Base-by-base conservation (phyloP, 2,113 vertebrate genomes). In the Pedetes capensis region DNA sequence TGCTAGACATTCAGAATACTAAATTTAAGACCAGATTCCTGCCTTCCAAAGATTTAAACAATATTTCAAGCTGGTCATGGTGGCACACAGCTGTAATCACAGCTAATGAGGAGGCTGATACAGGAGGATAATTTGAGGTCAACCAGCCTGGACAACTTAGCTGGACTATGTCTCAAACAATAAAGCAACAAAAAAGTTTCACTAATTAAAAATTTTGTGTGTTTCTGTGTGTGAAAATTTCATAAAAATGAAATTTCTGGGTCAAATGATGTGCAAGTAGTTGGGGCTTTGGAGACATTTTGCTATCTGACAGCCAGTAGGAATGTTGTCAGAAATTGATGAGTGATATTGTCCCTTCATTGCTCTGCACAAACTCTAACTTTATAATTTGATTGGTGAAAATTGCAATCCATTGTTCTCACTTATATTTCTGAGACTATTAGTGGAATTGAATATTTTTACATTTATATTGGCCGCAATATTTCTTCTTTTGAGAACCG, bases 361-460 rank as follows among this genome's bases (percentile, higher is more conserved):
- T 44, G 20, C 39, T 66, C 7, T 72, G 29, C 4, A 87, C 23
- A 32, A 2, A 78, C 22, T 79, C 37, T 32, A 53, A 92, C 44
- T 53, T 69, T 69, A 12, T 57, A 76, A 90, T 86, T 78, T 75
- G 42, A 34, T 71, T 69, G 29, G 66, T 81, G 47, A 87, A 89
- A 44, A 63, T 63, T 68, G 13, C 22, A 57, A 81, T 32, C 7
- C 34, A 32, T 37, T 59, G 39, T 69, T 94, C 91, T 76, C 76
- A 61, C 68, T 94, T 82, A 22, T 68, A 91, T 86, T 88, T 93
- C 32, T 68, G 42, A 85, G 55, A 76, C 90, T 91, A 89, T 47
- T 93, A 22, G 22, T 69, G n/a, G 22, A 89, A 68, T 44, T 89
- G 83, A 53, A 47, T 49, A 93, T 74, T 84, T 83, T 79, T 61